A percentile compares a stretch with the other conserved stretches of the same genome.
Conservation (phyloP, 1,140 invertebrate species). For the Pygmarrhopalites habei region DNA sequence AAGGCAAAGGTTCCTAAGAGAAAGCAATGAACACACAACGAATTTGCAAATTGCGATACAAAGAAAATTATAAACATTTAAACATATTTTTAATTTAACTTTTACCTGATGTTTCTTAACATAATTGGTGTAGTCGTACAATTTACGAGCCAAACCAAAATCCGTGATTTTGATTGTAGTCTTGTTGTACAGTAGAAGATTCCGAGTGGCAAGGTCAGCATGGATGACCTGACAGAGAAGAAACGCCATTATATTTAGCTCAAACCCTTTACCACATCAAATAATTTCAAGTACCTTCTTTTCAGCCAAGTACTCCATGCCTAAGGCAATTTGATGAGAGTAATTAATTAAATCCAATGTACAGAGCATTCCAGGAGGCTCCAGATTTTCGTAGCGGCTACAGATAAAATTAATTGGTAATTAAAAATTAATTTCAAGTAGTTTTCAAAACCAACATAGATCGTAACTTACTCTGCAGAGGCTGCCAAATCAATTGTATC, state of each 20-base stretch:
- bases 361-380: background rate
- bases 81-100: background rate
- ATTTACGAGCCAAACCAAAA: constrained; percentile 22
- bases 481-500: background rate
- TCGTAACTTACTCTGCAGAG: background rate
- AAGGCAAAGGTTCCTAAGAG: constrained; percentile 17
- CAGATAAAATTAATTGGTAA: background rate
- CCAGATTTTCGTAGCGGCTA: constrained; percentile 5
- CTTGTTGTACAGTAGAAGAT: constrained; percentile 8
- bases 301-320: constrained; percentile 23
- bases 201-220: constrained; percentile 20
- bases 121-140: constrained; percentile 28
- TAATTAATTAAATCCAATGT: constrained; percentile 7
- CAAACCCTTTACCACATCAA: too few species aligned
- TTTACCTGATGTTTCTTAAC: constrained; percentile 19
- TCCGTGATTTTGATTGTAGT: constrained; percentile 20
- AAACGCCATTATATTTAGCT: too few species aligned
- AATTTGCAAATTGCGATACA: too few species aligned
- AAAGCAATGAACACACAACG: background rate
- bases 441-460: background rate
- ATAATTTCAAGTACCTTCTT: constrained; percentile 32
- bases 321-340: constrained; percentile 19
- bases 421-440: constrained; percentile 1
- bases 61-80: too few species aligned
- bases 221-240: constrained; percentile 21